phyloP scores from a whole-genome alignment of 2,113 vertebrate genomes.

The Pontoporia blainvillei region DNA sequence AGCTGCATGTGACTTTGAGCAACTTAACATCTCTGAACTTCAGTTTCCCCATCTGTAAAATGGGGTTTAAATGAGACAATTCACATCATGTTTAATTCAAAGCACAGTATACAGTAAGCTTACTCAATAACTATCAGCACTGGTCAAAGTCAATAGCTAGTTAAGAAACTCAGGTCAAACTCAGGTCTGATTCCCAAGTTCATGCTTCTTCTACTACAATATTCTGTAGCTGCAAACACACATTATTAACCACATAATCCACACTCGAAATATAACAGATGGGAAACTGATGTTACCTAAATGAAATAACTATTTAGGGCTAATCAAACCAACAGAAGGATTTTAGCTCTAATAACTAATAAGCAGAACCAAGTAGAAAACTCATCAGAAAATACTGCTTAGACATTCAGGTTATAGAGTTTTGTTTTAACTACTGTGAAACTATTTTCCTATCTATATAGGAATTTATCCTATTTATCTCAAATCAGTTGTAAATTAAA shows the following conservation, averaged over 20 bases:
- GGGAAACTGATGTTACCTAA: background rate
- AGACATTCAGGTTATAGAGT: background rate
- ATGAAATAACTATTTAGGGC: background rate
- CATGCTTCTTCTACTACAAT: background rate
- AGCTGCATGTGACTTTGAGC: background rate
- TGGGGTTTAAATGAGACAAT: background rate
- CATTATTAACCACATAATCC: background rate
- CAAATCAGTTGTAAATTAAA: constrained; percentile 20
- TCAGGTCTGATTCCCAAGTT: background rate
- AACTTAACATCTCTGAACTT: background rate
- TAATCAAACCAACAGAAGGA: background rate
- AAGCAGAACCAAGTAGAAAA: background rate
- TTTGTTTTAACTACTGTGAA: background rate
- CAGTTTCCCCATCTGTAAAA: background rate
- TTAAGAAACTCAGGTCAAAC: background rate
- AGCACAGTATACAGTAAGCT: background rate
- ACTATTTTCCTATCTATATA: background rate
- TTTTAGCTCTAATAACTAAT: constrained; percentile 6
- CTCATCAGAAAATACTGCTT: background rate
- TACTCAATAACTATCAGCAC: background rate
- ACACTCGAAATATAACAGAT: background rate
- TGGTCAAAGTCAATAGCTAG: background rate
- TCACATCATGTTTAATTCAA: background rate
- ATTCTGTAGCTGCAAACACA: background rate
- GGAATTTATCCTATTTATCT: constrained; percentile 1